Evolutionary conservation across 1,140 invertebrate species (phyloP).

Genomic region (Cyphomyrmex costatus): DNA sequence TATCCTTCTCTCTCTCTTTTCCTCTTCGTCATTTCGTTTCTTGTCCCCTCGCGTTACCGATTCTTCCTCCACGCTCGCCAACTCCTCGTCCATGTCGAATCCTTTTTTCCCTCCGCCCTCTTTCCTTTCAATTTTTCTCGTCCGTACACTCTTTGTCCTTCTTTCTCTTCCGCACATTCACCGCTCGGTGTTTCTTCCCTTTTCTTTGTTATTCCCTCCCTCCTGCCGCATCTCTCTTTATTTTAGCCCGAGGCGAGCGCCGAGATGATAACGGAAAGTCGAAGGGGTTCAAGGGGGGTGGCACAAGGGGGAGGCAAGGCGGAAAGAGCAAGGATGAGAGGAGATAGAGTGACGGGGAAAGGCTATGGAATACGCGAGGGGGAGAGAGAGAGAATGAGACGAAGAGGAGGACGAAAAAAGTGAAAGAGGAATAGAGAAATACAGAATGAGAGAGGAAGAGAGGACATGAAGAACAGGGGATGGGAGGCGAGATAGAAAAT

Average conservation of each 20-base stretch:
- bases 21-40: conserved; percentile 12
- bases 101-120: background rate
- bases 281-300: conserved; percentile 17
- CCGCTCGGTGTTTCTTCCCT: conserved; percentile 43
- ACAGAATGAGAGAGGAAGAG: conserved; percentile 23
- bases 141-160: conserved; percentile 32
- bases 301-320: conserved; percentile 33
- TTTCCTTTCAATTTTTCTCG: conserved; percentile 34
- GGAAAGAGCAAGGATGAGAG: conserved; percentile 38
- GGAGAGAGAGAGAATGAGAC: background rate
- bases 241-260: conserved; percentile 78
- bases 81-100: conserved; percentile 17
- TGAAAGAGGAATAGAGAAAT: conserved; percentile 29
- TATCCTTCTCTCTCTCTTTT: background rate
- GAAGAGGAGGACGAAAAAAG: conserved; percentile 49
- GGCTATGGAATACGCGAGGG: conserved; percentile 4
- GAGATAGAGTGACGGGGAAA: background rate
- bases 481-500: conserved; percentile 66
- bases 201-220: conserved; percentile 46
- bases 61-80: conserved; percentile 38
- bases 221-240: conserved; percentile 75
- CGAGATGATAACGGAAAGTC: conserved; percentile 69
- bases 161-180: conserved; percentile 16
- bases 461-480: conserved; percentile 31
- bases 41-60: background rate